These are phyloP conservation scores for Brachirus orientalis DNA, from an alignment of 2,113 vertebrate genomes.

Conservation along the genomic window DNA sequence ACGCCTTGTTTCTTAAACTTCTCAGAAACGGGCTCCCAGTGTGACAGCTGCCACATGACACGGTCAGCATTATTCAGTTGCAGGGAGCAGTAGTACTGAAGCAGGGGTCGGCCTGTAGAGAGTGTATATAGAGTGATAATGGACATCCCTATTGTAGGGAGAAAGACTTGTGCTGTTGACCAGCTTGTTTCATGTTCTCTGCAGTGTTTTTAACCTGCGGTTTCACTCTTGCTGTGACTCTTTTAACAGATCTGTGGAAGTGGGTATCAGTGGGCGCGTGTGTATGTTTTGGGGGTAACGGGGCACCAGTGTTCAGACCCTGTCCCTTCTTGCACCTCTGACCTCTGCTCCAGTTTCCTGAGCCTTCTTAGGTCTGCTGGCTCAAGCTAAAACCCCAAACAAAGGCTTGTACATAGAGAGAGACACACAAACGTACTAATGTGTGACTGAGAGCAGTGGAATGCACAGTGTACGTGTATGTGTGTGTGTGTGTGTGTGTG, in stretches of 20 bases:
- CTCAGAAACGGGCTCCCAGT: slow-evolving; percentile 27
- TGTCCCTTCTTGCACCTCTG: no score
- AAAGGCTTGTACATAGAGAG: slow-evolving; percentile 58
- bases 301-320: no score
- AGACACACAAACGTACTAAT: slow-evolving; percentile 45
- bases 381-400: slow-evolving; percentile 63
- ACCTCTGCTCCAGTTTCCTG: slow-evolving; percentile 57
- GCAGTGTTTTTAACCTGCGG: no score
- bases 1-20: slow-evolving; percentile 46
- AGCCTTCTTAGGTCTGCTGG: slow-evolving; percentile 64
- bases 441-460: slow-evolving; percentile 48
- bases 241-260: no score
- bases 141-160: neutral
- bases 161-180: no score
- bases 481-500: slow-evolving; percentile 21
- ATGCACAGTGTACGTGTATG: slow-evolving; percentile 36
- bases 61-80: slow-evolving; percentile 17
- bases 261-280: no score
- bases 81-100: no score
- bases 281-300: no score
- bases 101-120: no score
- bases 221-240: no score
- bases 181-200: no score
- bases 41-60: slow-evolving; percentile 27
- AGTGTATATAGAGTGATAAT: no score